A percentile compares a stretch with the other conserved stretches of the same genome.
These are phyloP conservation scores for Artibeus lituratus DNA, from an alignment of 2,797 vertebrate species.

Conservation along the genomic window DNA sequence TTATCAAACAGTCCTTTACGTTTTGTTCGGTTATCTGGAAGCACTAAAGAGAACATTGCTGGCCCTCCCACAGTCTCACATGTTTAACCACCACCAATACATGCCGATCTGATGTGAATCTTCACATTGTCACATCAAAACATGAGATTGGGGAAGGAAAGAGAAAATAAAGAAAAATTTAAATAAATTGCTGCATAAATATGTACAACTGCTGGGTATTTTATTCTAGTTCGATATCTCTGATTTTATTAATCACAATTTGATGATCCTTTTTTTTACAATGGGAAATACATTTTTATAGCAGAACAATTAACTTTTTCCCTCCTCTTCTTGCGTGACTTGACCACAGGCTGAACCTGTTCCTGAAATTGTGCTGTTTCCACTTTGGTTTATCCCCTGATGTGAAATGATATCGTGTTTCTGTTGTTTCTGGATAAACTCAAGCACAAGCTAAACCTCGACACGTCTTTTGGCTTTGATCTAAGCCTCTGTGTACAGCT, in stretches of 20 bases:
- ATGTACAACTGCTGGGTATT: background rate
- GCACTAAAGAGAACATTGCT: background rate
- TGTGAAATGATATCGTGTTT: slow-evolving; percentile 76
- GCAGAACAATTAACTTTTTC: background rate
- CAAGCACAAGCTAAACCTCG: slow-evolving; percentile 68
- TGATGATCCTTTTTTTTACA: background rate
- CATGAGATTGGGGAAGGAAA: background rate
- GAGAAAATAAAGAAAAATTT: background rate
- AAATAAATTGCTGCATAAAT: background rate
- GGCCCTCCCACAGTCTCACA: background rate
- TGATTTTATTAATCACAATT: background rate
- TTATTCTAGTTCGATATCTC: background rate
- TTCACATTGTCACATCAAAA: background rate
- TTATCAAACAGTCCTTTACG: background rate
- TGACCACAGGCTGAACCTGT: slow-evolving; percentile 76
- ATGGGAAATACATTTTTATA: background rate
- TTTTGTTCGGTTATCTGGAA: background rate
- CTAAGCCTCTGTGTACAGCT: slow-evolving; percentile 61
- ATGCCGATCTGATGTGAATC: background rate
- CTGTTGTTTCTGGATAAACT: slow-evolving; percentile 78
- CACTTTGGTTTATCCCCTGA: slow-evolving; percentile 67
- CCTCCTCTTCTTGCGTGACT: slow-evolving; percentile 52
- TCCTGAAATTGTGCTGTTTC: slow-evolving; percentile 60
- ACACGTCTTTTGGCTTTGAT: slow-evolving; percentile 73
- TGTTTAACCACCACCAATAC: background rate